Evolutionary conservation across 2,113 vertebrate species (phyloP).

Genomic region (Zosterops borbonicus): DNA sequence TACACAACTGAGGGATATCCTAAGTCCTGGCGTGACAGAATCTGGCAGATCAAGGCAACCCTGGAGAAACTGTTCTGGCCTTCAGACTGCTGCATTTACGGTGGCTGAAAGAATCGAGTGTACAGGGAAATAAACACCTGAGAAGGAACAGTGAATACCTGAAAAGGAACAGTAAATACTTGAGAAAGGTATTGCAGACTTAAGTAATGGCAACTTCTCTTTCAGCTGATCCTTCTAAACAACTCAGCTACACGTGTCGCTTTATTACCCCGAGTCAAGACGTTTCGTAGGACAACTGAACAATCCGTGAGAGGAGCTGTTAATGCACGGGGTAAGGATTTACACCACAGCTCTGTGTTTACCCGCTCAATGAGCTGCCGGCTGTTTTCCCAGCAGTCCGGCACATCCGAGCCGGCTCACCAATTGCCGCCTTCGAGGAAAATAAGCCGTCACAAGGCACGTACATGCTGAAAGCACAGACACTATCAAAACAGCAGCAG

Average conservation of each 20-base stretch:
- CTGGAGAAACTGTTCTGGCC: not conserved
- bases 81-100: not conserved
- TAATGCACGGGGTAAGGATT: not conserved
- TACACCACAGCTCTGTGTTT: not conserved
- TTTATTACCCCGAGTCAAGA: fast-evolving
- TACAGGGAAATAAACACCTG: not conserved
- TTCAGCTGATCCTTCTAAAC: not conserved
- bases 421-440: not conserved
- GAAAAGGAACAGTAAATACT: not conserved
- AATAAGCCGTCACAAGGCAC: fast-evolving
- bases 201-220: not conserved
- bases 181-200: not conserved
- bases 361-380: not conserved
- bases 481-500: fast-evolving
- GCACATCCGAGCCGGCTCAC: not conserved
- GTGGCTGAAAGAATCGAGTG: not conserved
- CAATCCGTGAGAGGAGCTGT: not conserved
- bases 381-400: not conserved
- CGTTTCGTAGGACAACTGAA: fast-evolving
- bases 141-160: not conserved
- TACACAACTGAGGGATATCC: not conserved
- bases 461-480: not conserved
- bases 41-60: not conserved
- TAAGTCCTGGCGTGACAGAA: not conserved
- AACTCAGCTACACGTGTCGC: not conserved